Percentiles rank a stretch among this genome's conserved stretches.
These are phyloP conservation scores for Psettodes erumei DNA, from an alignment of 2,113 vertebrate genomes.

Conservation along the genomic window DNA sequence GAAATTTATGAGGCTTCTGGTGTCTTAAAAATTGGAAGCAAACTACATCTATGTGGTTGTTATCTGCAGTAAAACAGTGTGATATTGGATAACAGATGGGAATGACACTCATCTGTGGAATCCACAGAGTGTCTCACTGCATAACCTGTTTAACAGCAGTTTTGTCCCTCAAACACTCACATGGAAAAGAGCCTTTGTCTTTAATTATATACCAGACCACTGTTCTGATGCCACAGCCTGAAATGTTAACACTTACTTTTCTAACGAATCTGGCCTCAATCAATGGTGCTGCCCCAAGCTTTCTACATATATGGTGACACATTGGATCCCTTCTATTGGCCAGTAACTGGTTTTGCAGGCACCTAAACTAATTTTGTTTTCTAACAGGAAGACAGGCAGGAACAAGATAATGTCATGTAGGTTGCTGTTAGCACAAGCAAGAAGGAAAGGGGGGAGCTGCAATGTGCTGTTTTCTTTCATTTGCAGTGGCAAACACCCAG, in stretches of 20 bases:
- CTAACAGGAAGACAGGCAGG: slow-evolving; percentile 57
- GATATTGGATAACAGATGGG: slow-evolving; percentile 27
- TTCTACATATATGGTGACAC: slow-evolving; percentile 66
- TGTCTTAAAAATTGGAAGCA: slow-evolving; percentile 23
- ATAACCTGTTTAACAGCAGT: slow-evolving; percentile 8
- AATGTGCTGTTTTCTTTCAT: slow-evolving; percentile 1
- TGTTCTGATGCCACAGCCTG: slow-evolving; percentile 5
- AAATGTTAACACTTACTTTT: slow-evolving; percentile 54
- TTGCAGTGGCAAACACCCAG: background rate
- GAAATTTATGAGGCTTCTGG: slow-evolving; percentile 20
- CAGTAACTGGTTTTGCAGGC: slow-evolving; percentile 70
- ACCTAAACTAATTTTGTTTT: slow-evolving; percentile 74
- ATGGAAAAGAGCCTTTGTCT: slow-evolving; percentile 13
- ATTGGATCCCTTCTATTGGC: slow-evolving; percentile 58
- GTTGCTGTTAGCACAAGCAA: slow-evolving; percentile 27
- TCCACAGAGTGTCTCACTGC: slow-evolving; percentile 16
- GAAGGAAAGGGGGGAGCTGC: background rate
- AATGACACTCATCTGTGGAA: slow-evolving; percentile 27
- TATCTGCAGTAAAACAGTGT: slow-evolving; percentile 29
- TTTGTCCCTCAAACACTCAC: slow-evolving; percentile 22
- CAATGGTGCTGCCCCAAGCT: slow-evolving; percentile 60
- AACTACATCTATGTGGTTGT: slow-evolving; percentile 19
- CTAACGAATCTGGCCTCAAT: slow-evolving; percentile 65
- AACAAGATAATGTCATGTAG: slow-evolving; percentile 64
- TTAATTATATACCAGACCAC: background rate